Evolutionary conservation across 2,888 invertebrate species (phyloP).

Genomic region (Cataglyphis cursor): DNA sequence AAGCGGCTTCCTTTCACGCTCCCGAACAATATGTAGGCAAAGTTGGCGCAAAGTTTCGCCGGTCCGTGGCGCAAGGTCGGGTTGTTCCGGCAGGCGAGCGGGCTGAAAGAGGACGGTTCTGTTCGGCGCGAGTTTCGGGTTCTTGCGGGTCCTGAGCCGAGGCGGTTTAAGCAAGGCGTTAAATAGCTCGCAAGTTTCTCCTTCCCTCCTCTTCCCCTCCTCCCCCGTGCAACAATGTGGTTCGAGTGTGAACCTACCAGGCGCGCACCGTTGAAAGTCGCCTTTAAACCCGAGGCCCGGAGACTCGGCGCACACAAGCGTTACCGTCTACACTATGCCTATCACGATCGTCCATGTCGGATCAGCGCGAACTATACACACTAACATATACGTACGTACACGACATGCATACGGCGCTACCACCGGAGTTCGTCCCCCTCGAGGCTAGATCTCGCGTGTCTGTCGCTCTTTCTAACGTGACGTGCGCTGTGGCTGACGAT

Average conservation of each 20-base stretch:
- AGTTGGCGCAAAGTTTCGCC: conserved; percentile 80
- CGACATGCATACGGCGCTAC: neutral
- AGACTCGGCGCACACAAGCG: conserved; percentile 31
- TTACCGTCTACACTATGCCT: conserved; percentile 45
- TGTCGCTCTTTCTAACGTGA: conserved; percentile 52
- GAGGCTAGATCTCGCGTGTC: conserved; percentile 59
- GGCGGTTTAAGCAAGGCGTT: conserved; percentile 83
- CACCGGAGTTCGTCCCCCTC: conserved; percentile 44
- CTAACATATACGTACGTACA: neutral
- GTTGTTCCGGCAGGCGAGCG: conserved; percentile 42
- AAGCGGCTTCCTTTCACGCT: conserved; percentile 73
- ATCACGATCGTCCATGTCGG: conserved; percentile 29
- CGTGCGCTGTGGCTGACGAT: conserved; percentile 40
- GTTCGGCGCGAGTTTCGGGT: conserved; percentile 74
- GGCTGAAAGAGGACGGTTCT: conserved; percentile 58
- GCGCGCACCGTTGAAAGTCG: conserved; percentile 70
- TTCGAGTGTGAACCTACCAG: conserved; percentile 81
- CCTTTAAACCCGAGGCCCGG: conserved; percentile 61
- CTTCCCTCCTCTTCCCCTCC: conserved; percentile 50
- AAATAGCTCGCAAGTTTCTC: conserved; percentile 85
- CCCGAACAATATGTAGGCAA: conserved; percentile 76
- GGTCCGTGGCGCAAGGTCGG: conserved; percentile 65
- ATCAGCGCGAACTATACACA: conserved; percentile 47
- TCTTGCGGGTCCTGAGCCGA: conserved; percentile 76
- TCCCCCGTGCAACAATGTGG: conserved; percentile 82